A percentile compares a stretch with the other conserved stretches of the same genome.
Evolutionary conservation across 2,797 vertebrate genomes (phyloP).

Genomic region (Peromyscus eremicus): DNA sequence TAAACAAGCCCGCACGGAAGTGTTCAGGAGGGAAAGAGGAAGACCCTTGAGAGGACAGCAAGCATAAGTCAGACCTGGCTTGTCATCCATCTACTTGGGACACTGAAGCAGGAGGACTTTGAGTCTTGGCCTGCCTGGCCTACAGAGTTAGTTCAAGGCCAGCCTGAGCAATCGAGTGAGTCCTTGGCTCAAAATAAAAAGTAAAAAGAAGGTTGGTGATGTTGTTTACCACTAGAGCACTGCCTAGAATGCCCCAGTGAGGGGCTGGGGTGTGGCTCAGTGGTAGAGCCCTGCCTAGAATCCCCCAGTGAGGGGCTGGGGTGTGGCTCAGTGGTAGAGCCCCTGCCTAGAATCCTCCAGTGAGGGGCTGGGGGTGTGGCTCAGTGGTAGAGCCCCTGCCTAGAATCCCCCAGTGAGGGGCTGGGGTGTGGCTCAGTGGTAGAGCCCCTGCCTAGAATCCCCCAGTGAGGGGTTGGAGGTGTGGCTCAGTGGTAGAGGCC

Average conservation of each 20-base stretch:
- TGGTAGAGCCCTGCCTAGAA: background rate
- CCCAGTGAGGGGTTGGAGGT: too few relatives aligned
- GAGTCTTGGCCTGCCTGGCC: background rate
- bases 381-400: too few relatives aligned
- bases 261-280: background rate
- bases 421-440: too few relatives aligned
- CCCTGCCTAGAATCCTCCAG: too few relatives aligned
- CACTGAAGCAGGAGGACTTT: background rate
- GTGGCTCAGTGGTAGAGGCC: too few relatives aligned
- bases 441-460: too few relatives aligned
- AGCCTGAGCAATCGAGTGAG: background rate
- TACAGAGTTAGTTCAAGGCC: background rate
- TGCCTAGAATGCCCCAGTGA: background rate
- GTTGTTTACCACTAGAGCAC: background rate
- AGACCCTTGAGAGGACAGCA: background rate
- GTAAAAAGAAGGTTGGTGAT: background rate
- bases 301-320: too few relatives aligned
- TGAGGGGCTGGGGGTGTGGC: too few relatives aligned
- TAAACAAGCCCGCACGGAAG: background rate
- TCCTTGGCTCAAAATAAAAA: background rate
- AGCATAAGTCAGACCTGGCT: background rate
- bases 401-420: too few relatives aligned
- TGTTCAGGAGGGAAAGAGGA: background rate
- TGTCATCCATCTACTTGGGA: background rate
- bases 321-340: too few relatives aligned